Base-by-base conservation (phyloP, 2,113 vertebrate genomes). In the Micromys minutus region DNA sequence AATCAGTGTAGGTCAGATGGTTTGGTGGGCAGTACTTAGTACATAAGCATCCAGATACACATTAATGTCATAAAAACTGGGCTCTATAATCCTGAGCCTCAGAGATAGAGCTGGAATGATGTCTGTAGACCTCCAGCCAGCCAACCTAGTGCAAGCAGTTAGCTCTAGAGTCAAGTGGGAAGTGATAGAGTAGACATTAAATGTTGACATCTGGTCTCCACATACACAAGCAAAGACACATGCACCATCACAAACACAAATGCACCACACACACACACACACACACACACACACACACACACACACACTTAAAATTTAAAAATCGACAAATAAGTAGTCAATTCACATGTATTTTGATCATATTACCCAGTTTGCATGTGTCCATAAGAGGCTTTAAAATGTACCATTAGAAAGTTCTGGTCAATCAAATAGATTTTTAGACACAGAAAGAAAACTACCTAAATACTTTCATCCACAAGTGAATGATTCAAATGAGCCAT, bases 371-470 rank as follows among this genome's bases (percentile, higher is more conserved):
- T 94, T 92, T 77, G 61, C 21, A 17, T 31, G 42, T 71, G 5
- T 71, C 69, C 34, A 31, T 2, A 67, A 17, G 26, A 92, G 34
- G 57, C 65, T 71, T 67, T 10, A 79, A 39, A 96, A 89, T 31
- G 19, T 17, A 10, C 2, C 22, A 83, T 42, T 92, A 86, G 29
- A 93, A 96, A 95, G 76, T 71, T 11, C 34, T 91, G 52, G 1
- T 69, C 63, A 88, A 80, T 57, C 45, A 71, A 89, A 86, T 52
- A 55, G 34, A 55, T 65, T 95, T 22, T 79, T 83, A 76, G 3
- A 69, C 17, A 81, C 1, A 91, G 63, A 89, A 89, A 31, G 88
- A 79, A 87, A 93, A 96, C 59, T 79, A 90, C 72, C 85, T 67
- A 94, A 69, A 31, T 52, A 29, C 19, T 89, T 87, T 91, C 77